These are phyloP conservation scores for Coreoperca whiteheadi DNA, from an alignment of 2,113 vertebrate genomes.

Conservation along the genomic window DNA sequence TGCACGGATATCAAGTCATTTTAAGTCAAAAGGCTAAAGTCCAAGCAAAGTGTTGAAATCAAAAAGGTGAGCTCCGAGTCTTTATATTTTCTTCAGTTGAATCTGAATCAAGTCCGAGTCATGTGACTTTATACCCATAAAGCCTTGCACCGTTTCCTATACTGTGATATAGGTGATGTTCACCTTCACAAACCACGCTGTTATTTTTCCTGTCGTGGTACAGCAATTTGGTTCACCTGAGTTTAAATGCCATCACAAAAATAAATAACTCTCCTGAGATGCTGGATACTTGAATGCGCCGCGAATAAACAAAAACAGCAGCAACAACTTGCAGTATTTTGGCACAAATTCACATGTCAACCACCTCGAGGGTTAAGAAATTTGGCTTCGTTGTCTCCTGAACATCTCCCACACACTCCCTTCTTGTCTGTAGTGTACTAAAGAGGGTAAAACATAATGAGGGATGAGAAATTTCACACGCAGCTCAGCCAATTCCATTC, in stretches of 20 bases:
- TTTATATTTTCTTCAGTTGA: neutral
- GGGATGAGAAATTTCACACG: conserved; percentile 33
- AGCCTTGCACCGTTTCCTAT: neutral
- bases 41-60: too few species aligned
- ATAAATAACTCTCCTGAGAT: neutral
- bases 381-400: neutral
- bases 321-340: neutral
- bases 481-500: conserved; percentile 22
- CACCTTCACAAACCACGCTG: too few species aligned
- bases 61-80: neutral
- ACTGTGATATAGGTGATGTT: too few species aligned
- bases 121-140: too few species aligned
- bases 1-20: too few species aligned
- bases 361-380: neutral
- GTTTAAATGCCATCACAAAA: neutral
- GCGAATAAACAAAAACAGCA: neutral
- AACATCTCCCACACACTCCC: conserved; percentile 5
- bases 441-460: conserved; percentile 10
- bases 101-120: neutral
- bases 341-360: neutral
- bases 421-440: neutral
- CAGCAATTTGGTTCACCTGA: neutral
- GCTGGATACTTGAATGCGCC: fast-evolving
- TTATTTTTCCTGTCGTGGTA: neutral
- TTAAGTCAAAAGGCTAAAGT: too few species aligned